Evolutionary conservation across 2,113 vertebrate species (phyloP).

Genomic region (Equus przewalskii): DNA sequence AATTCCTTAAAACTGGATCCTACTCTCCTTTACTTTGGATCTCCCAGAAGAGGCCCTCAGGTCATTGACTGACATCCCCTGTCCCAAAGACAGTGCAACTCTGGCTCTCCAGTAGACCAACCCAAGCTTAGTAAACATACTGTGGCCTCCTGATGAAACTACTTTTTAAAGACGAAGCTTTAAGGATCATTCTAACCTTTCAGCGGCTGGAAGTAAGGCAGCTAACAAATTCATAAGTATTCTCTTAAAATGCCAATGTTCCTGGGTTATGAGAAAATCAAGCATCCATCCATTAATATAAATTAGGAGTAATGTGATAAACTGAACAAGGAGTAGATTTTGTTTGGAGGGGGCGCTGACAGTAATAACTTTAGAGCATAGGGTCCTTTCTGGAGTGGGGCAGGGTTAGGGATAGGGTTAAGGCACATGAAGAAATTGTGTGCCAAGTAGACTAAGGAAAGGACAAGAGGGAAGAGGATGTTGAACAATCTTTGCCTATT

Average conservation of each 20-base stretch:
- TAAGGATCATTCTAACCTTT: background rate
- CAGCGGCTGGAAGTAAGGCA: background rate
- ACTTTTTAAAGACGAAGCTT: background rate
- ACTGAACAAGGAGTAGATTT: background rate
- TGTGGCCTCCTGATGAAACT: background rate
- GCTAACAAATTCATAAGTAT: background rate
- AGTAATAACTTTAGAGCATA: background rate
- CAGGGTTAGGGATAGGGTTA: background rate
- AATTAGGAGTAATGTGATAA: conserved; percentile 8
- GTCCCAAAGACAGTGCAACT: too few relatives aligned
- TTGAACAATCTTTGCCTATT: background rate
- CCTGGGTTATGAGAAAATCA: background rate
- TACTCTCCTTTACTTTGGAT: background rate
- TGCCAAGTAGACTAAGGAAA: background rate
- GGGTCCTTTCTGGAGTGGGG: background rate
- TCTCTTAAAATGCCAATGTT: background rate
- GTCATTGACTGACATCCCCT: background rate
- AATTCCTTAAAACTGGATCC: background rate
- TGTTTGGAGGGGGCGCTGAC: background rate
- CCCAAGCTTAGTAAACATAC: background rate
- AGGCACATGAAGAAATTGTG: background rate
- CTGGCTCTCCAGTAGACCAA: background rate
- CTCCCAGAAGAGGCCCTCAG: background rate
- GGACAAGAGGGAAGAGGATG: background rate
- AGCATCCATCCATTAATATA: background rate